Base-by-base conservation (phyloP, 37 sponge, comb jelly and placozoan genomes). In the Spongilla lacustris region DNA sequence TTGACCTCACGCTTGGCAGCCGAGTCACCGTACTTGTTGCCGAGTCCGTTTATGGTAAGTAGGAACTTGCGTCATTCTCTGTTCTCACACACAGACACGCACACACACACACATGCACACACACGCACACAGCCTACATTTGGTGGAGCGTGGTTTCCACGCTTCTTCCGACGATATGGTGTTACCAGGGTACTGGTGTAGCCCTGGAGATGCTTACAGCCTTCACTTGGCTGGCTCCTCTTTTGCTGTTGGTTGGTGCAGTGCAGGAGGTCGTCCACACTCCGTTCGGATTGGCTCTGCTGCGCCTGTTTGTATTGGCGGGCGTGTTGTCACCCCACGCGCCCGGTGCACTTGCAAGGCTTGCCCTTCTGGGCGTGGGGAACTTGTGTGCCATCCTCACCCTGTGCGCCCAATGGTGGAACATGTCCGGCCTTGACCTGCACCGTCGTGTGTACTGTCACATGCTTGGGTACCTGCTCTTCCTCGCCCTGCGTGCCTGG, bases 81-180 rank as follows among this genome's bases (percentile, higher is more conserved):
- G n/a, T n/a, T n/a, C n/a, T n/a, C n/a, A n/a, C n/a, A n/a, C n/a
- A 74, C 23, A 19, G 69, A 24, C 28, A 46, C 2, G 1, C 58
- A 17, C 19, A 14, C 72, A 31, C 34, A 29, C 23, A 34, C 14
- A 9, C 14, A 37, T 35, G 12, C 24, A n/a, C 17, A 14, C 1
- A 23, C 27, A 21, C 23, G 21, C 24, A 67, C 21, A 14, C 85
- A 92, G 93, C 86, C 27, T 89, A 49, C 36, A 26, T 92, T 24
- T 92, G 93, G 93, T 89, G 91, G 93, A 84, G 73, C 85, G 70
- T 92, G 25, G 38, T 90, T 6, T 69, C 79, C n/a, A 81, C 72
- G 27, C 46, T 90, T n/a, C 66, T 81, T n/a, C 86, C 93, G n/a
- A 31, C 75, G 38, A 12, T 92, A 26, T 92, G 93, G 91, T 85